These are phyloP conservation scores for Ophioninae sp. DNA, from an alignment of 2,888 invertebrate genomes.

Conservation along the genomic window DNA sequence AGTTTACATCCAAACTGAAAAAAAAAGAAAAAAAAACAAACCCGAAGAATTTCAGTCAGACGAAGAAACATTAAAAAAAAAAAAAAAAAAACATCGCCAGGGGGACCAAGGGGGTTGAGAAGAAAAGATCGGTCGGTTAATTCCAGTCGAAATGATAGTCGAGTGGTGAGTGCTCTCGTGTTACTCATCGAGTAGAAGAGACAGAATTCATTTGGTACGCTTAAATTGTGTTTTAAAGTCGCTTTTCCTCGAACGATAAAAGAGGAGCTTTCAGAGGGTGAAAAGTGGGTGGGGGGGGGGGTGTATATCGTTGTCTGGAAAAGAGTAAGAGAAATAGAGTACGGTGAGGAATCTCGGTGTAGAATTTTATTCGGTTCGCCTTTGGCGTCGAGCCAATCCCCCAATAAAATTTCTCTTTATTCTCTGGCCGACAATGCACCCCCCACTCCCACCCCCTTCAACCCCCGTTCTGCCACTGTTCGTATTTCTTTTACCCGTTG, in stretches of 20 bases:
- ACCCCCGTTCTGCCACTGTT: conserved; percentile 41
- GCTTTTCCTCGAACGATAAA: conserved; percentile 53
- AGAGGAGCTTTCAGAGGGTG: conserved; percentile 10
- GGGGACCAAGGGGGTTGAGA: neutral
- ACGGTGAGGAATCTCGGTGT: conserved; percentile 61
- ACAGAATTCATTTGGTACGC: conserved; percentile 69
- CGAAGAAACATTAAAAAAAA: conserved; percentile 47
- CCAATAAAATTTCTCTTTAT: conserved; percentile 72
- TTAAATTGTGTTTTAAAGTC: conserved; percentile 72
- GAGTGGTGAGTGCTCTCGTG: conserved; percentile 53
- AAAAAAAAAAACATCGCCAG: conserved; percentile 7
- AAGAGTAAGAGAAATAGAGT: conserved; percentile 49
- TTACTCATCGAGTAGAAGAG: conserved; percentile 56
- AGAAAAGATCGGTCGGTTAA: conserved; percentile 38
- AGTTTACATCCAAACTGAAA: conserved; percentile 39
- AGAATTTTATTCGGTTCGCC: conserved; percentile 67
- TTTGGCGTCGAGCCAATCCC: conserved; percentile 72
- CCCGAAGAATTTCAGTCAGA: conserved; percentile 22
- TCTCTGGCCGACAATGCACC: conserved; percentile 70
- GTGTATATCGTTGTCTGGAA: conserved; percentile 32
- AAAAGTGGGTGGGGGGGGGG: conserved; percentile 4
- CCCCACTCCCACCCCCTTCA: conserved; percentile 15
- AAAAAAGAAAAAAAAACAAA: conserved; percentile 3
- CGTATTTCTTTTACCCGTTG: conserved; percentile 50
- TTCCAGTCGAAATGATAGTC: conserved; percentile 53